A percentile compares a stretch with the other conserved stretches of the same genome.
Evolutionary conservation across 2,888 invertebrate species (phyloP).

Genomic region (Scaptodrosophila latifasciaeformis): DNA sequence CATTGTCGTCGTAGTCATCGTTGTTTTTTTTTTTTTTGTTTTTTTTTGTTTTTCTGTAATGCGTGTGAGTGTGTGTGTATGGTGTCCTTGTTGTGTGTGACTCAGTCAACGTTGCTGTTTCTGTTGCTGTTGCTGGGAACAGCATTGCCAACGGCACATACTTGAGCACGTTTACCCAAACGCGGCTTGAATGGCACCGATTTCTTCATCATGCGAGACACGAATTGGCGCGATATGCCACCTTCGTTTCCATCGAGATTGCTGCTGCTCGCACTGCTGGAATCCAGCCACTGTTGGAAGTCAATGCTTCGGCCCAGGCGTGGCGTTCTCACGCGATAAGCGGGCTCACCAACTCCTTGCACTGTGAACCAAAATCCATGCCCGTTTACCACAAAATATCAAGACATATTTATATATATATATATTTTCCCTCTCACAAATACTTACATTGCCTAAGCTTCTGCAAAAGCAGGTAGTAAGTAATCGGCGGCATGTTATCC

Average conservation of each 20-base stretch:
- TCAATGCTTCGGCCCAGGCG: constrained; percentile 76
- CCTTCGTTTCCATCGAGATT: constrained; percentile 27
- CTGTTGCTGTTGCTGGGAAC: constrained; percentile 30
- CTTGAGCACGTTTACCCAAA: constrained; percentile 73
- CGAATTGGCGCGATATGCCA: constrained; percentile 73
- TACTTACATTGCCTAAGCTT: constrained; percentile 66
- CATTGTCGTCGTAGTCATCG: constrained; percentile 9
- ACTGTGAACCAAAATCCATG: constrained; percentile 47
- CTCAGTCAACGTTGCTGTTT: constrained; percentile 38
- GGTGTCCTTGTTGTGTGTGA: constrained; percentile 39
- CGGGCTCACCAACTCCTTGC: constrained; percentile 64
- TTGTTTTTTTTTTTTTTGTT: constrained; percentile 19
- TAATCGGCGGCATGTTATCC: constrained; percentile 67
- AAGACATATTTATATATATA: no score
- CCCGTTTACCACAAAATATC: no score
- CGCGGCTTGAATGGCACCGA: constrained; percentile 75
- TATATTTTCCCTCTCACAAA: no score
- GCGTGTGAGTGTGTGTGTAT: constrained; percentile 11
- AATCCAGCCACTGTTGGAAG: constrained; percentile 53
- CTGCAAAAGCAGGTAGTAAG: constrained; percentile 67
- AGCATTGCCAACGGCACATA: constrained; percentile 54
- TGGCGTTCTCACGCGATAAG: constrained; percentile 73
- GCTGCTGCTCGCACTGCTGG: constrained; percentile 14
- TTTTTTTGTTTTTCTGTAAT: constrained; percentile 3
- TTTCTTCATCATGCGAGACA: constrained; percentile 76